Evolutionary conservation across 2,888 invertebrate species (phyloP).

Genomic region (Atherix ibis): DNA sequence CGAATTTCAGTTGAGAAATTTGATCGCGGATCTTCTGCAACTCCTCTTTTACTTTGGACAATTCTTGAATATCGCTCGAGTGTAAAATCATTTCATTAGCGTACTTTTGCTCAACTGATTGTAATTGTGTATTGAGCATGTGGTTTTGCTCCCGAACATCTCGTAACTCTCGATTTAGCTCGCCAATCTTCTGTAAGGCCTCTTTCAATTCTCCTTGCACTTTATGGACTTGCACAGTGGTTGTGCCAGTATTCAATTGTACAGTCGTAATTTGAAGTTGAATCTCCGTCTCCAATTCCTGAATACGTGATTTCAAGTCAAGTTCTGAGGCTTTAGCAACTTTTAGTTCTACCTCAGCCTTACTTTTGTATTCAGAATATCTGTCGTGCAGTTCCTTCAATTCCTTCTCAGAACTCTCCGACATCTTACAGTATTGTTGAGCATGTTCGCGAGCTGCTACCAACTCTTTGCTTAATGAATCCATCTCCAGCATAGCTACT

Average conservation of each 20-base stretch:
- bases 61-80: slow-evolving; percentile 53
- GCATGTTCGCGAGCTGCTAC: slow-evolving; percentile 55
- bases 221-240: slow-evolving; percentile 39
- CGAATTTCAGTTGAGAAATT: slow-evolving; percentile 45
- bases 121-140: slow-evolving; percentile 42
- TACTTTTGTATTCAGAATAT: slow-evolving; percentile 41
- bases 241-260: slow-evolving; percentile 35
- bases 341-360: slow-evolving; percentile 42
- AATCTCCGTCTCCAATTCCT: slow-evolving; percentile 52
- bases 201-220: slow-evolving; percentile 47
- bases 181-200: slow-evolving; percentile 39
- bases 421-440: slow-evolving; percentile 71
- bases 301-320: slow-evolving; percentile 44
- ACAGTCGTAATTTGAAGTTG: slow-evolving; percentile 52
- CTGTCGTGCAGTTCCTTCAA: slow-evolving; percentile 45
- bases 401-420: slow-evolving; percentile 67
- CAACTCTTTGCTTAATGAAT: slow-evolving; percentile 54
- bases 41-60: slow-evolving; percentile 53
- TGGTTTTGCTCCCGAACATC: slow-evolving; percentile 45
- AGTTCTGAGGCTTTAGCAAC: slow-evolving; percentile 29
- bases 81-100: slow-evolving; percentile 65
- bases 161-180: slow-evolving; percentile 45
- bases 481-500: slow-evolving; percentile 47
- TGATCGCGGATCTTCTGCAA: slow-evolving; percentile 44
- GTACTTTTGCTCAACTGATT: slow-evolving; percentile 61